A percentile compares a stretch with the other conserved stretches of the same genome.
Evolutionary conservation across 1,140 invertebrate species (phyloP).

Genomic region (Papilio helenus): DNA sequence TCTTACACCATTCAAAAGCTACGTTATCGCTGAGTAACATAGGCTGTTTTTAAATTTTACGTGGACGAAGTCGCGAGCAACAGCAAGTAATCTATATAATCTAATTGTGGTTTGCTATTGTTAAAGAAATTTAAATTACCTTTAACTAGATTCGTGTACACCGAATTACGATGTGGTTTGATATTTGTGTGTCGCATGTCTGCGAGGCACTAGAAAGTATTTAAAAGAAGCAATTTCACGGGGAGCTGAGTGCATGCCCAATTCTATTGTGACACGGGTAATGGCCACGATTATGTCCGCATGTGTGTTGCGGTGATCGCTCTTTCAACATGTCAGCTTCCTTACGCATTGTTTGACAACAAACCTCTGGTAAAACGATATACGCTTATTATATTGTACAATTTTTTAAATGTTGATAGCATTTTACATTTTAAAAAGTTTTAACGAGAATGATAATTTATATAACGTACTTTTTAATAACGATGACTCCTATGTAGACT

Average conservation of each 20-base stretch:
- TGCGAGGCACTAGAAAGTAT: constrained; percentile 67
- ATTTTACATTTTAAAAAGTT: too few species aligned
- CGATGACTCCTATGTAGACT: too few species aligned
- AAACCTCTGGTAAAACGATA: constrained; percentile 30
- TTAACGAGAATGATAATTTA: too few species aligned
- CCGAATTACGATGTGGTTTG: constrained; percentile 5
- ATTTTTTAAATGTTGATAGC: neutral
- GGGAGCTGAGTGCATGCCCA: constrained; percentile 63
- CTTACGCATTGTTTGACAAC: constrained; percentile 38
- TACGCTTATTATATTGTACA: neutral
- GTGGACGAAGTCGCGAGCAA: too few species aligned
- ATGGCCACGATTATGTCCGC: constrained; percentile 65
- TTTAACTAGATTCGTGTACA: neutral
- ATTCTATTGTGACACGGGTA: constrained; percentile 73
- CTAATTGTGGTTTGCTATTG: neutral
- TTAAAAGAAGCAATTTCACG: constrained; percentile 77
- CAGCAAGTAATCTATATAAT: too few species aligned
- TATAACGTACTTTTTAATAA: too few species aligned
- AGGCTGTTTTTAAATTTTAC: too few species aligned
- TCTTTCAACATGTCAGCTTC: constrained; percentile 49
- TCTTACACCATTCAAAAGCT: too few species aligned
- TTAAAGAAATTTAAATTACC: neutral
- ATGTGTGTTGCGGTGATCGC: constrained; percentile 48
- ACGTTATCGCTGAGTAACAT: too few species aligned
- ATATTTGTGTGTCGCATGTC: constrained; percentile 34